phyloP scores from a whole-genome alignment of 1,140 invertebrate species.

The Drosophila navojoa region DNA sequence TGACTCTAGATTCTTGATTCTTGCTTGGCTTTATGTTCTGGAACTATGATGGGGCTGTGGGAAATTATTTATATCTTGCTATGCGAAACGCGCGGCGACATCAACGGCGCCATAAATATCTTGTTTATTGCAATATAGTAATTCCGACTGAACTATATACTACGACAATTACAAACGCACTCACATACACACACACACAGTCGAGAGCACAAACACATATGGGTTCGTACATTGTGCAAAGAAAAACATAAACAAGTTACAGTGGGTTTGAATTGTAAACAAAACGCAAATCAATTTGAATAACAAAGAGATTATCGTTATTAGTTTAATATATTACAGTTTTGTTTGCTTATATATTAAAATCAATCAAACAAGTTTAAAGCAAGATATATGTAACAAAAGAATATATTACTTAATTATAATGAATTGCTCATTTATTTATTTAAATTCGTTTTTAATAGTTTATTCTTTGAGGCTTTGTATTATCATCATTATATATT shows the following conservation, averaged over 20 bases:
- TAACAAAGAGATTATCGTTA: background rate
- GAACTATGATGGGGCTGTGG: slow-evolving; percentile 7
- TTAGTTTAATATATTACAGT: no score
- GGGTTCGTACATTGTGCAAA: background rate
- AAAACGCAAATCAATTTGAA: slow-evolving; percentile 13
- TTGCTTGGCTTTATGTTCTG: slow-evolving; percentile 1
- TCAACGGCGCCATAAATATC: slow-evolving; percentile 34
- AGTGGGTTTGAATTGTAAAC: slow-evolving; percentile 15
- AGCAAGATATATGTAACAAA: no score
- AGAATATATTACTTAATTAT: no score
- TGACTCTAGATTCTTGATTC: background rate
- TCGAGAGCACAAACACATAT: background rate
- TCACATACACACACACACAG: background rate
- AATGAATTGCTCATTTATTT: no score
- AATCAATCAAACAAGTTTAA: no score
- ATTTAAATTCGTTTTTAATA: no score
- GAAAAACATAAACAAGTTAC: slow-evolving; percentile 37
- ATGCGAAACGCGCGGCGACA: slow-evolving; percentile 16
- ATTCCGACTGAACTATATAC: slow-evolving; percentile 31
- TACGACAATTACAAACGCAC: background rate
- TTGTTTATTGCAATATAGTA: slow-evolving; percentile 25
- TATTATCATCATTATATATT: no score
- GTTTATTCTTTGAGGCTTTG: no score
- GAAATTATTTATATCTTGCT: slow-evolving; percentile 17
- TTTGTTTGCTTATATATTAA: no score